These are phyloP conservation scores for Urocynchramus pylzowi DNA, from an alignment of 2,113 vertebrate species.

Conservation along the genomic window DNA sequence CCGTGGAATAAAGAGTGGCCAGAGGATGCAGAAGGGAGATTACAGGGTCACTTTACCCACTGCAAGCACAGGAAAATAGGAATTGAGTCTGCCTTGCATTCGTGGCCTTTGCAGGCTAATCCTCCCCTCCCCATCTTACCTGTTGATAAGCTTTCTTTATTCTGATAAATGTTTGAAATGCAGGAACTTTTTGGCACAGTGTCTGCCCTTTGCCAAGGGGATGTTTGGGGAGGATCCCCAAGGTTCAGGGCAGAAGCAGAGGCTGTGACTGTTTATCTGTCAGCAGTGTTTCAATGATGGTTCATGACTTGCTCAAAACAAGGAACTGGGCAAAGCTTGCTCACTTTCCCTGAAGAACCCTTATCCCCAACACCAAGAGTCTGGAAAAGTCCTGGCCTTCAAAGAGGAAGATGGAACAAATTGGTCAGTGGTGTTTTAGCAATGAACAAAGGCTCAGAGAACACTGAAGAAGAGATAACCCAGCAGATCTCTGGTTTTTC, in stretches of 20 bases:
- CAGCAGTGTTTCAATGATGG: not conserved
- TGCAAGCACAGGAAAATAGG: not conserved
- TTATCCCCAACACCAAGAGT: not conserved
- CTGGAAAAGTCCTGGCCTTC: not conserved
- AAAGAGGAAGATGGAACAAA: not conserved
- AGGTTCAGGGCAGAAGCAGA: not conserved
- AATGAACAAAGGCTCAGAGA: not conserved
- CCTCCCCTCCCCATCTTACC: not conserved
- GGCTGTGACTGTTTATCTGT: not conserved
- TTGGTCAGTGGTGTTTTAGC: not conserved
- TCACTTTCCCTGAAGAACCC: not conserved
- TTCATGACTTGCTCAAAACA: not conserved
- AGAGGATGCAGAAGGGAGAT: not conserved
- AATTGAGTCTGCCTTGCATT: not conserved
- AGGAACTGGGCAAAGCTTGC: not conserved
- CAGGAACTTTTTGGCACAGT: accelerated
- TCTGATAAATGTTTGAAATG: not conserved
- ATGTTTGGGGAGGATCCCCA: not conserved
- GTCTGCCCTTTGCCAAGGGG: not conserved
- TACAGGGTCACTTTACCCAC: not conserved
- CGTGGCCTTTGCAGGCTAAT: not conserved
- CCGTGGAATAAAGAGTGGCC: not conserved
- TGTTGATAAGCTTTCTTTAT: not conserved
- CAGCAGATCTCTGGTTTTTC: not conserved
- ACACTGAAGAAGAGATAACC: not conserved